Percentiles rank a stretch among this genome's conserved stretches.
Evolutionary conservation across 2,888 invertebrate species (phyloP).

Genomic region (Nasonovia ribisnigri): DNA sequence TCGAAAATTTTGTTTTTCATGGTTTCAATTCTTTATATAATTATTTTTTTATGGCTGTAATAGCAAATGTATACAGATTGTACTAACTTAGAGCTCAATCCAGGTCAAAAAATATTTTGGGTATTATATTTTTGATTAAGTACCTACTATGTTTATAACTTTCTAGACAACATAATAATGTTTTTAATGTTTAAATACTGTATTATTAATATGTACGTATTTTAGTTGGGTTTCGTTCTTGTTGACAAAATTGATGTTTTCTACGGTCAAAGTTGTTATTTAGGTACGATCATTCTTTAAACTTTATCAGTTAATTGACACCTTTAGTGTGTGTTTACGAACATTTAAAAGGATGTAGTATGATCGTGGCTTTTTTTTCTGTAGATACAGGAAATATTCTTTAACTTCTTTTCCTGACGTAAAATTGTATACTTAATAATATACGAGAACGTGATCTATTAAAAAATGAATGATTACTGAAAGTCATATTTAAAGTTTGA

Average conservation of each 20-base stretch:
- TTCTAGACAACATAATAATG: background rate
- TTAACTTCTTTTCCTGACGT: background rate
- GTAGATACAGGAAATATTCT: background rate
- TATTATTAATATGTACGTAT: background rate
- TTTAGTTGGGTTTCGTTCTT: background rate
- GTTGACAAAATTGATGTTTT: background rate
- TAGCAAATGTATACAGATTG: background rate
- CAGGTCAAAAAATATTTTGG: background rate
- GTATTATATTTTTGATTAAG: background rate
- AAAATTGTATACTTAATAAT: background rate
- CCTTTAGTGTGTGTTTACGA: background rate
- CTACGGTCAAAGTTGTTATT: background rate
- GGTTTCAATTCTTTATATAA: background rate
- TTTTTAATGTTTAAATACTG: background rate
- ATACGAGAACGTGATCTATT: background rate
- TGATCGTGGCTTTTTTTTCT: background rate
- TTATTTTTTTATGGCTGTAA: background rate
- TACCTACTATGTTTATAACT: background rate
- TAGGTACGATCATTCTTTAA: background rate
- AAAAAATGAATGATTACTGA: background rate
- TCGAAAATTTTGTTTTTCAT: background rate
- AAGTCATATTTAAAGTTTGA: background rate
- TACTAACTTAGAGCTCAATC: background rate
- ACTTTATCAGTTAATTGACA: conserved; percentile 8
- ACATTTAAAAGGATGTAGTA: background rate